These are phyloP conservation scores for Indicator maculatus DNA, from an alignment of 2,113 vertebrate genomes.

Conservation along the genomic window DNA sequence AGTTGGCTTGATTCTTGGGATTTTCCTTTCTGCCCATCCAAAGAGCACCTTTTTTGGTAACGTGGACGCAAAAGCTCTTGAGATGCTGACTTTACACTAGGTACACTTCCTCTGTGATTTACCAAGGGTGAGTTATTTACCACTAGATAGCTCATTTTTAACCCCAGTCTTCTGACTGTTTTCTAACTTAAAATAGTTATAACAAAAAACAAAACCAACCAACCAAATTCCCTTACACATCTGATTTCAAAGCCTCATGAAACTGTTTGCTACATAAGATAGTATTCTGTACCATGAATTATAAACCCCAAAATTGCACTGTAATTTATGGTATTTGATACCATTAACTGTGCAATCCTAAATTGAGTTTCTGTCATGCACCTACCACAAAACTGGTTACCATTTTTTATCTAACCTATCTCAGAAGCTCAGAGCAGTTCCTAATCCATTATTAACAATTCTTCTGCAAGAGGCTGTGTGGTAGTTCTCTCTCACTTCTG, in stretches of 20 bases:
- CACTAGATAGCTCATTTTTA: slow-evolving; percentile 65
- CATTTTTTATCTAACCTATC: slow-evolving; percentile 17
- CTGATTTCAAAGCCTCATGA: not conserved
- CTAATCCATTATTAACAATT: not conserved
- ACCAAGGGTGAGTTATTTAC: slow-evolving; percentile 47
- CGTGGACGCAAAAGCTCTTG: not conserved
- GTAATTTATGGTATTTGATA: not conserved
- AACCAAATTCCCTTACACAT: not conserved
- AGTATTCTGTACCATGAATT: not conserved
- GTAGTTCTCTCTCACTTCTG: not conserved
- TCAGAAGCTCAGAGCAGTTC: not conserved
- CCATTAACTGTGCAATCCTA: not conserved
- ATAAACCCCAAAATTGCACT: not conserved
- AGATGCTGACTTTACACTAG: slow-evolving; percentile 50
- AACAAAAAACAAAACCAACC: not conserved
- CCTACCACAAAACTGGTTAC: not conserved
- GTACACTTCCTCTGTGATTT: slow-evolving; percentile 71
- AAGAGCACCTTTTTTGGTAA: slow-evolving; percentile 70
- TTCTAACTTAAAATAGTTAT: not conserved
- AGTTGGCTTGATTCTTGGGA: slow-evolving; percentile 56
- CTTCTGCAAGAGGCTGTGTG: not conserved
- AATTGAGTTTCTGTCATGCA: not conserved
- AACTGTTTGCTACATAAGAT: not conserved
- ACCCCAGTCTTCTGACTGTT: not conserved
- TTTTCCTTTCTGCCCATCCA: slow-evolving; percentile 61